These are phyloP conservation scores for Macrobrachium nipponense DNA, from an alignment of 1,140 invertebrate species.

Conservation along the genomic window DNA sequence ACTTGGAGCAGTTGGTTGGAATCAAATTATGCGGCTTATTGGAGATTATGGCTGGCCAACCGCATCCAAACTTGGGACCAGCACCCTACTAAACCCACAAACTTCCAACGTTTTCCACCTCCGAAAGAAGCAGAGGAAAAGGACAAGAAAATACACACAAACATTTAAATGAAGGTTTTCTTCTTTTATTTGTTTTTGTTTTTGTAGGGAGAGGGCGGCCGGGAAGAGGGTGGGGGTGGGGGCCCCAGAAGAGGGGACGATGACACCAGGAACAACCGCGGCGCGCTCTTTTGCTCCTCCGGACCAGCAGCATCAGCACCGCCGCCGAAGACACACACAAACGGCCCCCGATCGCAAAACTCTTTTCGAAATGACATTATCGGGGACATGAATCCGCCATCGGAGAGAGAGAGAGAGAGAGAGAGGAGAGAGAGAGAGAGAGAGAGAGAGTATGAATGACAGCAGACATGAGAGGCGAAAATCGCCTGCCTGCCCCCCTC, in stretches of 20 bases:
- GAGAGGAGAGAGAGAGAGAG: neutral
- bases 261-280: no score
- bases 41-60: constrained; percentile 37
- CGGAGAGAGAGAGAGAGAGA: neutral
- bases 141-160: neutral
- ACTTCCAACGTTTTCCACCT: constrained; percentile 21
- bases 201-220: constrained; percentile 2
- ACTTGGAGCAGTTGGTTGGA: constrained; percentile 45
- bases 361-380: no score
- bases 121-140: neutral
- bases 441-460: neutral
- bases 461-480: neutral
- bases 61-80: constrained; percentile 19
- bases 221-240: neutral
- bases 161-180: neutral
- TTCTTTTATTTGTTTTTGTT: neutral
- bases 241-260: neutral
- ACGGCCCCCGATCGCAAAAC: no score
- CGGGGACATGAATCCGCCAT: no score
- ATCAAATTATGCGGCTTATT: constrained; percentile 59
- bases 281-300: no score
- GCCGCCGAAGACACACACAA: no score
- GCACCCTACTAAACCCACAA: constrained; percentile 40
- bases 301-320: no score
- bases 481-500: neutral